Conservation (phyloP, 2,797 vertebrate genomes). For the Peromyscus attwateri region DNA sequence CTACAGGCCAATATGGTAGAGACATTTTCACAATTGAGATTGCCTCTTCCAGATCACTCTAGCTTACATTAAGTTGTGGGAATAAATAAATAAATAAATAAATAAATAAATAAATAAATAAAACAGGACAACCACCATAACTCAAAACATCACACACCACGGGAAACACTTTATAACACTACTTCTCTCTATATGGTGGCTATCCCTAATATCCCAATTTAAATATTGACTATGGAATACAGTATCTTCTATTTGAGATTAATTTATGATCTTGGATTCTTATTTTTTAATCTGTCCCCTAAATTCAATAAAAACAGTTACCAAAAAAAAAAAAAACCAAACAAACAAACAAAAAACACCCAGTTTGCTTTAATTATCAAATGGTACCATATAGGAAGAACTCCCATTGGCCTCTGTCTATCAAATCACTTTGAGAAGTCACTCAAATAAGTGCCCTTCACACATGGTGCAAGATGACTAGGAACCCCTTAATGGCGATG, state of each 20-base stretch:
- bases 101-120: background rate
- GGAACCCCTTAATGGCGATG: background rate
- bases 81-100: too few species aligned
- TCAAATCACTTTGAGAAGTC: slow-evolving; percentile 1
- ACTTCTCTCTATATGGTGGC: background rate
- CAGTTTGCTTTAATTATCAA: background rate
- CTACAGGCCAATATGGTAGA: background rate
- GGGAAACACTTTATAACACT: background rate
- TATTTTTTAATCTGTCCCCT: background rate
- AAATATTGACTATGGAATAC: background rate
- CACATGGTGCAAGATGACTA: background rate
- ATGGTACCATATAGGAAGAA: background rate
- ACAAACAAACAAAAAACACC: background rate
- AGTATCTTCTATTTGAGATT: background rate
- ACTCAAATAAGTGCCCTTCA: background rate
- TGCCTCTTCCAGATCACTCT: background rate
- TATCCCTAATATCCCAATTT: background rate
- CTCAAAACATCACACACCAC: background rate
- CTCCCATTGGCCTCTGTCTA: background rate
- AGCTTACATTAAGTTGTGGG: background rate
- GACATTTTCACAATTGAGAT: background rate
- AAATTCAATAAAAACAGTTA: background rate
- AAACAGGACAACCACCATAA: background rate
- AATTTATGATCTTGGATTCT: background rate
- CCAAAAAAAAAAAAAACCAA: background rate